Base-by-base conservation (phyloP, 2,113 vertebrate species). In the Mesoclemmys tuberculata region DNA sequence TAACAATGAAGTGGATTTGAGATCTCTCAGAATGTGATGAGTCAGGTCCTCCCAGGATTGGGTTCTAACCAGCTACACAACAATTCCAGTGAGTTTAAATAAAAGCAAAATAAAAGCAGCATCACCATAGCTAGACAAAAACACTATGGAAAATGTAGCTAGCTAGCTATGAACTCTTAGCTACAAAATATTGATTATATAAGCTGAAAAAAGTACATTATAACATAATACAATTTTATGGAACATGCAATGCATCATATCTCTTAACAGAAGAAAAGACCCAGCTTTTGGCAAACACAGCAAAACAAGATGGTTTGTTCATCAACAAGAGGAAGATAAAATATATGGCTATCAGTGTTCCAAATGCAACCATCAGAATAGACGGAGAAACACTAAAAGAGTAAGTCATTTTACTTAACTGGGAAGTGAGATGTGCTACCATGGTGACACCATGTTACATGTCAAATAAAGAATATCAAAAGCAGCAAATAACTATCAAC, bases 101-200 rank as follows among this genome's bases (percentile, higher is more conserved):
- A 58, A 93, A 92, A 85, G 88, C 90, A 79, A 79, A 88, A 84
- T 18, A 90, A 84, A 84, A 90, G 38, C 55, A 13, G 61, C 26
- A 85, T 10, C 74, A 64, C 38, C 68, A 18, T 31, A 89, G 71
- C 5, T 12, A 35, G 77, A 38, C 48, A 80, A 93, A 3, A 71
- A 35, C 56, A 14, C 10, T 35, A 5, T 8, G n/a, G 10, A 12
- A 82, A 68, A 74, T 29, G 18, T 0, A 55, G 35, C 51, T 78
- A 82, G 77, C 58, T 12, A 2, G 16, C 38, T 13, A 61, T 44
- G 41, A 87, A 92, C 51, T 41, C n/a, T 54, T 29, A 41, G 48
- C 81, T 52, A 48, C 68, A 81, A 92, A 84, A 84, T 44, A 75
- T 35, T 21, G 16, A 68, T 35, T 19, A n/a, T 4, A n/a, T 68